Evolutionary conservation across 2,888 invertebrate species (phyloP).

Genomic region (Rhaphigaster nebulosa): DNA sequence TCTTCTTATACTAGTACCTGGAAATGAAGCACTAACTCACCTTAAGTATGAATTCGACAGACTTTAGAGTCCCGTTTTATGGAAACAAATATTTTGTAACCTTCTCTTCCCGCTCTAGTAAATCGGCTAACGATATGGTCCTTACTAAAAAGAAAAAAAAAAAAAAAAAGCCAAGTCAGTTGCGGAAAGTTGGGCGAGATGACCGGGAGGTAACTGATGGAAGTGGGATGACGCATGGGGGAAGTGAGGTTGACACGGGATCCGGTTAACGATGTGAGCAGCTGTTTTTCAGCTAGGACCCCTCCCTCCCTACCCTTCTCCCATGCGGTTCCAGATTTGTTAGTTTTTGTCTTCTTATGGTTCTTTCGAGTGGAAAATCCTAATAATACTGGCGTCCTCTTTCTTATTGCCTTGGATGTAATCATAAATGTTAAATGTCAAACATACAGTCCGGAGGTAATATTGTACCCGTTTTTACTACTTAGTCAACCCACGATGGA

Average conservation of each 20-base stretch:
- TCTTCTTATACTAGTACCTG: no score
- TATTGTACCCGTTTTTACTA: neutral
- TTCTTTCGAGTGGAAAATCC: slow-evolving; percentile 6
- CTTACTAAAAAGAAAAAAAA: neutral
- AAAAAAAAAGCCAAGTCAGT: slow-evolving; percentile 22
- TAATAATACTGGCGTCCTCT: neutral
- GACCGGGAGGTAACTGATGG: slow-evolving; percentile 25
- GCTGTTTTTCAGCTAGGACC: neutral
- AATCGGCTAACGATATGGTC: neutral
- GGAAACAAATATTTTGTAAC: neutral
- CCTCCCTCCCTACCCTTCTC: neutral
- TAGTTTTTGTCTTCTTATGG: neutral
- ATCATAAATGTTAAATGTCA: neutral
- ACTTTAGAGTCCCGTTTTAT: no score
- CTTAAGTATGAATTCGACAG: no score
- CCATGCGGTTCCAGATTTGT: neutral
- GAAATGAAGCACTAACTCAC: no score
- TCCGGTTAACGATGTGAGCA: slow-evolving; percentile 25
- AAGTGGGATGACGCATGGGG: slow-evolving; percentile 18
- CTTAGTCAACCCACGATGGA: no score
- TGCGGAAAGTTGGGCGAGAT: slow-evolving; percentile 2
- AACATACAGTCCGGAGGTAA: neutral
- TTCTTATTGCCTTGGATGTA: neutral
- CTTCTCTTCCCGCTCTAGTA: neutral
- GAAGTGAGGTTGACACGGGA: slow-evolving; percentile 13